A percentile compares a stretch with the other conserved stretches of the same genome.
Evolutionary conservation across 2,888 invertebrate genomes (phyloP).

Genomic region (Drosophila koepferae): DNA sequence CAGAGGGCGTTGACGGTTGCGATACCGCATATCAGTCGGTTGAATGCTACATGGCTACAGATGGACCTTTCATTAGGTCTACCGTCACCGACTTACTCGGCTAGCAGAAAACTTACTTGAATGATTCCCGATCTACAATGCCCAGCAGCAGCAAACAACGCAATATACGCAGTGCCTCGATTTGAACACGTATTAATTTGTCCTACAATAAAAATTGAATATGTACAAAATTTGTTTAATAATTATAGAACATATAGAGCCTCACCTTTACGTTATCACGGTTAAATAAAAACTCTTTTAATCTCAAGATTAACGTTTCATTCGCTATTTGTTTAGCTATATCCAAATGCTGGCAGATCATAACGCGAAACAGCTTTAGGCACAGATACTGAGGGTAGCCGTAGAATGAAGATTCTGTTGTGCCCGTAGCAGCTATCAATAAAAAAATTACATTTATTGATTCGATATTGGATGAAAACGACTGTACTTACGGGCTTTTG

Average conservation of each 20-base stretch:
- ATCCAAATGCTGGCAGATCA: constrained; percentile 87
- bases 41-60: constrained; percentile 79
- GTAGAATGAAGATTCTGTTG: constrained; percentile 84
- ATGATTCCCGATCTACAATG: constrained; percentile 74
- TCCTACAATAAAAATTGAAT: constrained; percentile 61
- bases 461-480: background rate
- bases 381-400: constrained; percentile 90
- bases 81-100: constrained; percentile 41
- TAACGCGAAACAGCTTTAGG: constrained; percentile 90
- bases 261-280: constrained; percentile 82
- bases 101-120: constrained; percentile 76
- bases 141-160: constrained; percentile 80
- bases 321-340: constrained; percentile 76
- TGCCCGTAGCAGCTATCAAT: constrained; percentile 44
- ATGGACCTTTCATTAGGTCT: constrained; percentile 61
- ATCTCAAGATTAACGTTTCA: constrained; percentile 62
- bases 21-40: constrained; percentile 81
- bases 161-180: constrained; percentile 86
- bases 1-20: constrained; percentile 82
- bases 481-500: constrained; percentile 65
- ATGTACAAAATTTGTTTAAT: constrained; percentile 9
- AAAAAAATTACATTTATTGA: background rate
- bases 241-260: background rate
- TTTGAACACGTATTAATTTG: constrained; percentile 86
- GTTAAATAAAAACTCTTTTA: constrained; percentile 81